phyloP scores from a whole-genome alignment of 2,113 vertebrate genomes.

The Thryonomys swinderianus region DNA sequence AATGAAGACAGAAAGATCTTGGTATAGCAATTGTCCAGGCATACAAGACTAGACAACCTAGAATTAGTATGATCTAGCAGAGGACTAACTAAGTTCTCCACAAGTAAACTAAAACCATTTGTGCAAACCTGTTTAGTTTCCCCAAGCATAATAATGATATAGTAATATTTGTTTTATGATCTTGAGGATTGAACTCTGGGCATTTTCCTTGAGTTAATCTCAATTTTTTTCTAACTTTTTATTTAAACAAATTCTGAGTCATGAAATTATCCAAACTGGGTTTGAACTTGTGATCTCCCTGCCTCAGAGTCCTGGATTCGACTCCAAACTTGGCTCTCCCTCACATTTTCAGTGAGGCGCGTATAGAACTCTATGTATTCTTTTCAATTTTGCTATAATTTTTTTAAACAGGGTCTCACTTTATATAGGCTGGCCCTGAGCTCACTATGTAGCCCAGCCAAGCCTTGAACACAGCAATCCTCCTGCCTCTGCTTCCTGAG shows the following conservation, averaged over 20 bases:
- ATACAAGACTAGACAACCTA: not conserved
- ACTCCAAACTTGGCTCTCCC: not conserved
- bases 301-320: not conserved
- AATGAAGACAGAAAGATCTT: not conserved
- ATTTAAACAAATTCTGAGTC: not conserved
- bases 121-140: conserved; percentile 16
- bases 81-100: not conserved
- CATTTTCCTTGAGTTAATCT: not conserved
- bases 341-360: not conserved
- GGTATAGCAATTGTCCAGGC: not conserved
- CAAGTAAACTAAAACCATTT: conserved; percentile 18
- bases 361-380: not conserved
- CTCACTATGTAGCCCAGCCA: no score
- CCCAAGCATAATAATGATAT: not conserved
- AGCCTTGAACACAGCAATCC: no score
- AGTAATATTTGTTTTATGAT: not conserved
- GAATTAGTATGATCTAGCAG: not conserved
- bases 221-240: not conserved
- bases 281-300: not conserved
- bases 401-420: no score
- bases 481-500: no score
- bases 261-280: not conserved
- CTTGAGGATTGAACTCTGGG: not conserved
- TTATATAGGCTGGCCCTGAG: no score
- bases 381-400: not conserved